Conservation (phyloP, 2,113 vertebrate genomes). For the Phylloscopus trochilus region DNA sequence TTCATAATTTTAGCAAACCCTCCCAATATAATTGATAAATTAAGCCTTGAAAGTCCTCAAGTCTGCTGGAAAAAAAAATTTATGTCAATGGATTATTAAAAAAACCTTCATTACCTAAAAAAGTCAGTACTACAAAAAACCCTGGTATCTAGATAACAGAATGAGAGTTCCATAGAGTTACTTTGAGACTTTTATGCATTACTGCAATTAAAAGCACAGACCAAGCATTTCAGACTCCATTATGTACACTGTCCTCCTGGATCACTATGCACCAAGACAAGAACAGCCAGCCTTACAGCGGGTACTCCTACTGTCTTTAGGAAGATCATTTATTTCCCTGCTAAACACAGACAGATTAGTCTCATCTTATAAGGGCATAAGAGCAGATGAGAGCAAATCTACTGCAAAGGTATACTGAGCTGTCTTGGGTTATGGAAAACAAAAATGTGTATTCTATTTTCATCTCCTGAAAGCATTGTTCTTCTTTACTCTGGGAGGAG, state of each 20-base stretch:
- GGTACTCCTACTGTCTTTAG: neutral
- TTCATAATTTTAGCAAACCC: rapidly evolving
- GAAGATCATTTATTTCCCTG: neutral
- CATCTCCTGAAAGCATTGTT: no score
- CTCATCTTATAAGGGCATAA: neutral
- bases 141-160: neutral
- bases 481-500: no score
- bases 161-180: neutral
- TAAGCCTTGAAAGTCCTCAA: neutral
- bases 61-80: neutral
- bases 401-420: neutral
- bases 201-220: neutral
- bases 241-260: neutral
- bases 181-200: neutral
- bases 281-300: neutral
- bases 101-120: neutral
- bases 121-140: neutral
- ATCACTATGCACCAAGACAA: neutral
- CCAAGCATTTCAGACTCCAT: neutral
- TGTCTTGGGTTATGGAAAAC: no score
- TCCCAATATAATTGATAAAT: neutral
- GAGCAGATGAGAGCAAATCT: neutral
- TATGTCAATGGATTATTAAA: no score
- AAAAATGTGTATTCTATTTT: no score
- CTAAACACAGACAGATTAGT: neutral